Percentiles rank a stretch among this genome's conserved stretches.
Evolutionary conservation across 2,113 vertebrate genomes (phyloP).

Genomic region (Eurystomus gularis): DNA sequence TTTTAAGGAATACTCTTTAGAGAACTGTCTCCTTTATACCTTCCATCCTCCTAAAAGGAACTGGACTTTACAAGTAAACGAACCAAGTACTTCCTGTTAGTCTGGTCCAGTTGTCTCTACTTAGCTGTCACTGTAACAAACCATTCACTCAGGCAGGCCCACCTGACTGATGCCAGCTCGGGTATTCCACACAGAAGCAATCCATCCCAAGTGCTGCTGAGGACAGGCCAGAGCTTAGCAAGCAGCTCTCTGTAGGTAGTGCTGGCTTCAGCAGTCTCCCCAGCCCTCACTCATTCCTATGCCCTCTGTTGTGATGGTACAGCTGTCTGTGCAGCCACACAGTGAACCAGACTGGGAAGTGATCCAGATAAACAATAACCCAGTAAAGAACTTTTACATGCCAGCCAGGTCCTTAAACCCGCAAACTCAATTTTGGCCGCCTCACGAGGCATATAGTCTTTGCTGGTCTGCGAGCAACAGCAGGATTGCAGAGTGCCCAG

Average conservation of each 20-base stretch:
- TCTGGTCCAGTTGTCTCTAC: too few relatives aligned
- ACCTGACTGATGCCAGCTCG: accelerated
- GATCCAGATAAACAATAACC: neutral
- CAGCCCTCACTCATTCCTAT: neutral
- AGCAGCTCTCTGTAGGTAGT: neutral
- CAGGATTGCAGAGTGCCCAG: neutral
- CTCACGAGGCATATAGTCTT: neutral
- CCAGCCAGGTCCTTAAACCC: neutral
- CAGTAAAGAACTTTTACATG: neutral
- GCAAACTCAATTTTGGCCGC: neutral
- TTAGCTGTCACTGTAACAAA: neutral
- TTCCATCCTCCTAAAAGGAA: neutral
- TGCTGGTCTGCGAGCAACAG: neutral
- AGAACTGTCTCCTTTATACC: neutral
- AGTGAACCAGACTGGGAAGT: neutral
- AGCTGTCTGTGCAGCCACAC: neutral
- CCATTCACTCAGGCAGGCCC: accelerated
- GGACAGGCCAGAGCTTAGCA: neutral
- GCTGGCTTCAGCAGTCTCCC: neutral
- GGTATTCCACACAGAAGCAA: neutral
- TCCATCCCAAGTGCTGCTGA: accelerated
- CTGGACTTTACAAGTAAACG: neutral
- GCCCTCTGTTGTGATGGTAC: neutral
- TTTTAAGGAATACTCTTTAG: neutral
- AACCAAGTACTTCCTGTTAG: neutral